Evolutionary conservation across 2,113 vertebrate species (phyloP).

Genomic region (Sinocyclocheilus rhinocerous): DNA sequence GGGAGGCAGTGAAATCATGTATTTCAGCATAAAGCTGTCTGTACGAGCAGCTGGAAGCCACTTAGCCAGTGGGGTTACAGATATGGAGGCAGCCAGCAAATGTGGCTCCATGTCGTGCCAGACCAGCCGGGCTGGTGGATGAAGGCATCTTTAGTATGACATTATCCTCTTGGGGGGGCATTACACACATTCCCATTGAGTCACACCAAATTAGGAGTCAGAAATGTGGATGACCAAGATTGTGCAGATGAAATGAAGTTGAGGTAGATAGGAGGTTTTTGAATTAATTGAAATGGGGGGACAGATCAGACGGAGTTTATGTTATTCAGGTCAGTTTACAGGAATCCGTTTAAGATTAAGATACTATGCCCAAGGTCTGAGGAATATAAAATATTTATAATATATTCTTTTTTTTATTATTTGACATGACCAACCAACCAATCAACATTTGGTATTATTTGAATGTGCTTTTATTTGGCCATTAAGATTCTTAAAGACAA

Average conservation of each 20-base stretch:
- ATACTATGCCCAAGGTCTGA: neutral
- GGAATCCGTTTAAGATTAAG: neutral
- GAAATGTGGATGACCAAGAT: conserved; percentile 21
- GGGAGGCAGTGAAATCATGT: conserved; percentile 45
- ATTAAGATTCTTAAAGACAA: neutral
- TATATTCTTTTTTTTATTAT: no score
- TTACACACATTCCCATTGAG: conserved; percentile 47
- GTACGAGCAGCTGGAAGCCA: conserved; percentile 57
- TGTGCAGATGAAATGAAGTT: neutral
- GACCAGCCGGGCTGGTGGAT: conserved; percentile 14
- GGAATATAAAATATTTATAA: neutral
- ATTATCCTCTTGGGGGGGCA: conserved; percentile 32
- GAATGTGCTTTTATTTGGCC: neutral
- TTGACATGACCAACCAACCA: neutral
- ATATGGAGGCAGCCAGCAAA: conserved; percentile 45
- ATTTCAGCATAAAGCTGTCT: conserved; percentile 43
- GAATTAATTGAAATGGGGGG: neutral
- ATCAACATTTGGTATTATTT: neutral
- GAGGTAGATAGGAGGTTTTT: neutral
- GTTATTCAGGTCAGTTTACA: neutral
- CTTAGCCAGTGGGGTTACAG: conserved; percentile 41
- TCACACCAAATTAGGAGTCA: conserved; percentile 23
- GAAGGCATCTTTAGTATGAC: conserved; percentile 38
- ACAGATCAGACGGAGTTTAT: neutral
- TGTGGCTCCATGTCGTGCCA: conserved; percentile 22